These are phyloP conservation scores for Saimiri boliviensis DNA, from an alignment of 2,113 vertebrate genomes.

Conservation along the genomic window DNA sequence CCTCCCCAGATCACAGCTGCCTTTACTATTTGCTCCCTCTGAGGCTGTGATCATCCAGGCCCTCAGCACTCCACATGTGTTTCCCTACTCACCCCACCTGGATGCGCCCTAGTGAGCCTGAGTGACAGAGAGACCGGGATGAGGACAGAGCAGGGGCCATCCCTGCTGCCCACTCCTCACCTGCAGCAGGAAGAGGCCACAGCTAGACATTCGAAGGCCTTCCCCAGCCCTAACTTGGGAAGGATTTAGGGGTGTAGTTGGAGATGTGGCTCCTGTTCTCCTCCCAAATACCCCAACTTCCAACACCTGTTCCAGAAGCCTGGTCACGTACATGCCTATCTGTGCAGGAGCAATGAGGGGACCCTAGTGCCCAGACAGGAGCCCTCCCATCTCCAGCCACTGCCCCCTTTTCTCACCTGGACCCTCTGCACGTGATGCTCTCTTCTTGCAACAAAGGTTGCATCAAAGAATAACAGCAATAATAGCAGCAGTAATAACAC, in stretches of 20 bases:
- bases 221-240: neutral
- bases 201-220: neutral
- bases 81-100: too few relatives aligned
- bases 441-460: too few relatives aligned
- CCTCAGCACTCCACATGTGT: too few relatives aligned
- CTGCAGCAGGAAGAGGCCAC: neutral
- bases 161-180: accelerated
- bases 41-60: too few relatives aligned
- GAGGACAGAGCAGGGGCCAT: neutral
- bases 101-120: too few relatives aligned
- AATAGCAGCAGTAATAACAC: accelerated
- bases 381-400: too few relatives aligned
- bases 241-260: neutral
- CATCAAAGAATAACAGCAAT: too few relatives aligned
- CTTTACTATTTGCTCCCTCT: too few relatives aligned
- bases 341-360: neutral
- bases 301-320: neutral
- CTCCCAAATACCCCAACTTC: neutral
- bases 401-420: neutral
- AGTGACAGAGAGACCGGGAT: too few relatives aligned
- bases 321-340: neutral
- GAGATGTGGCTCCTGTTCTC: neutral
- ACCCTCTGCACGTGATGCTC: accelerated
- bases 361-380: accelerated
- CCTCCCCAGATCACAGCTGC: too few relatives aligned